Conservation (phyloP, 2,888 invertebrate species). For the Rotaria magnacalcarata region DNA sequence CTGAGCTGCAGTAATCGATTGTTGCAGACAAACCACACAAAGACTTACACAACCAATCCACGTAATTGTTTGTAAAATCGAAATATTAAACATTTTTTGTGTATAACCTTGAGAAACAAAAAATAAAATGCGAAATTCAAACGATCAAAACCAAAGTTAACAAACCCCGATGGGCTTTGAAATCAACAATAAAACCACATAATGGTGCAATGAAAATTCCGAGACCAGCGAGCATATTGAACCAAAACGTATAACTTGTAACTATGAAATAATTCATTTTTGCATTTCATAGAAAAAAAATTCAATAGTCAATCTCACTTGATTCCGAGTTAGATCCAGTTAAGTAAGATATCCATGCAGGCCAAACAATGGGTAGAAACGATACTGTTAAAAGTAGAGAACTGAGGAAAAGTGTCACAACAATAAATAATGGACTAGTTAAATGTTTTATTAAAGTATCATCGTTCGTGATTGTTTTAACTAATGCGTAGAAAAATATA, state of each 20-base stretch:
- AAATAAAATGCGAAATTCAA: not conserved
- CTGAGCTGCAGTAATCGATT: not conserved
- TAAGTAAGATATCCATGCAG: not conserved
- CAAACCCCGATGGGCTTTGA: not conserved
- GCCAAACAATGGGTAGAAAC: conserved; percentile 2
- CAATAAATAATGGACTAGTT: not conserved
- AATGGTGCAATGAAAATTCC: not conserved
- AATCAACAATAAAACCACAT: conserved; percentile 11
- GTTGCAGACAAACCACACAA: conserved; percentile 7
- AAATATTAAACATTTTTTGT: conserved; percentile 34
- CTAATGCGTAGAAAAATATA: not conserved
- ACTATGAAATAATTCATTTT: not conserved
- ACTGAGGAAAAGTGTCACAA: conserved; percentile 20
- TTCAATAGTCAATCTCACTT: not conserved
- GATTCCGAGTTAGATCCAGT: not conserved
- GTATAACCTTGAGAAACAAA: not conserved
- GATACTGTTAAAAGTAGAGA: not conserved
- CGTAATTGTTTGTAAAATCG: not conserved
- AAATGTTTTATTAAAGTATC: not conserved
- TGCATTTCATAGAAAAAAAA: too few relatives aligned
- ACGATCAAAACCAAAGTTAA: not conserved
- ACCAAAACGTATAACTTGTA: not conserved
- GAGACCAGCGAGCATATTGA: not conserved
- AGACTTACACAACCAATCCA: not conserved
- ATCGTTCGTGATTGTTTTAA: not conserved